Evolutionary conservation across 2,888 invertebrate genomes (phyloP), one percentile per base, ranked within the genome.

Genomic region (Belgica antarctica): DNA sequence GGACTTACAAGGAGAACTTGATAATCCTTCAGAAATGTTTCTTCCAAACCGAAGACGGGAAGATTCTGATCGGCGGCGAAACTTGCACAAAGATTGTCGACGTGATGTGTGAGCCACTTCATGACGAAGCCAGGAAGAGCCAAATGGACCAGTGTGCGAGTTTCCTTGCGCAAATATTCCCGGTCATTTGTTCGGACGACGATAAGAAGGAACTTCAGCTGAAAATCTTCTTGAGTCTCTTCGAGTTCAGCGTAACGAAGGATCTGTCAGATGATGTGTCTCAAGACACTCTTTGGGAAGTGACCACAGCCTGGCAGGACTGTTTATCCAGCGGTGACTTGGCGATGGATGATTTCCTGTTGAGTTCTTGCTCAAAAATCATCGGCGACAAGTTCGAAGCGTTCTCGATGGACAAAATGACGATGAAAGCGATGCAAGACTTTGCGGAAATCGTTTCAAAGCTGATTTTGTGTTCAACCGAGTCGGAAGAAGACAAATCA

Each of bases 221-320:
- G 65, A 75, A 81, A 57, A 77, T 84, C 2, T 79, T 85, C 25
- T 71, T 83, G 2, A 77, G 79, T 15, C 74, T 85, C 24, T 83
- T 82, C 72, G 77, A 77, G 72, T 78, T 84, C 47, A 81, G 81
- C 36, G 78, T 83, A 71, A 77, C 79, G 71, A 75, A 75, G 1
- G 46, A 70, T 24, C n/a, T 28, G 1, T 47, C 27, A n/a, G 76
- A 78, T 62, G 74, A 75, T 71, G 72, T 80, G 15, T 77, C 78
- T 0, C 77, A 78, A 71, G 84, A 83, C 72, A 83, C 85, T 10
- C 77, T 85, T 73, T 80, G 81, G 80, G 86, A 85, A 77, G 78
- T 82, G 41, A 82, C 81, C 19, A 81, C 83, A 15, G 82, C 85
- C 46, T 85, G 86, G 85, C 84, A 83, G 75, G 85, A 84, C 76